phyloP scores from a whole-genome alignment of 1,140 invertebrate species.

The Leucophenga varia region DNA sequence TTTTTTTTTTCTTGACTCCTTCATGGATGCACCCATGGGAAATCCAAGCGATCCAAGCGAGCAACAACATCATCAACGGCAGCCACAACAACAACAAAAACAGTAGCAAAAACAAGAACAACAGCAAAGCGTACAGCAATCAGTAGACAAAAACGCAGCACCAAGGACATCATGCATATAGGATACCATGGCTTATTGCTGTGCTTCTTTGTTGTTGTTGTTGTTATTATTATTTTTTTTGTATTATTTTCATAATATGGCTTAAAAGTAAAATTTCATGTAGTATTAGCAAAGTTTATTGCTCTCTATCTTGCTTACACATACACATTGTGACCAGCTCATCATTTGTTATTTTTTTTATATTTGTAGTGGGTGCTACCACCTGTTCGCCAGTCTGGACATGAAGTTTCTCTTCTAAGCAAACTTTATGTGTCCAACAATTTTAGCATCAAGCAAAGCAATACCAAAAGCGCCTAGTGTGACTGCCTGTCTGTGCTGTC shows the following conservation, averaged over 20 bases:
- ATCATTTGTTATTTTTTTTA: no score
- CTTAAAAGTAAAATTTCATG: no score
- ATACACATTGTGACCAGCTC: no score
- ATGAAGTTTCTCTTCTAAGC: no score
- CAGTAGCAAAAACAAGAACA: slow-evolving; percentile 35
- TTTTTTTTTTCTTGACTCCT: background rate
- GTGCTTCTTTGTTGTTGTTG: slow-evolving; percentile 33
- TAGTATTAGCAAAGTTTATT: no score
- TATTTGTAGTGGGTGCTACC: no score
- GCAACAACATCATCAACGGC: slow-evolving; percentile 48
- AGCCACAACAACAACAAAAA: slow-evolving; percentile 31
- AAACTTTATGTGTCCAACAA: slow-evolving; percentile 5
- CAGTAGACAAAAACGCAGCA: background rate
- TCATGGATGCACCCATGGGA: slow-evolving; percentile 42
- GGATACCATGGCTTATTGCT: slow-evolving; percentile 24
- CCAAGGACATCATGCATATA: slow-evolving; percentile 3
- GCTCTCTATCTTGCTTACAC: no score
- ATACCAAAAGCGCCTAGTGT: slow-evolving; percentile 11
- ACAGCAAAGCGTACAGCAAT: slow-evolving; percentile 1
- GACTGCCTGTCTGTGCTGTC: background rate
- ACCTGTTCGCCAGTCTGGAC: no score
- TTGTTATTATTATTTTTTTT: slow-evolving; percentile 11
- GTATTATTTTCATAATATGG: no score
- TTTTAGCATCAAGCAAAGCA: slow-evolving; percentile 45
- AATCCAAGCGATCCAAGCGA: slow-evolving; percentile 40